Base-by-base conservation (phyloP, 1,140 invertebrate genomes). In the Proales similis region DNA sequence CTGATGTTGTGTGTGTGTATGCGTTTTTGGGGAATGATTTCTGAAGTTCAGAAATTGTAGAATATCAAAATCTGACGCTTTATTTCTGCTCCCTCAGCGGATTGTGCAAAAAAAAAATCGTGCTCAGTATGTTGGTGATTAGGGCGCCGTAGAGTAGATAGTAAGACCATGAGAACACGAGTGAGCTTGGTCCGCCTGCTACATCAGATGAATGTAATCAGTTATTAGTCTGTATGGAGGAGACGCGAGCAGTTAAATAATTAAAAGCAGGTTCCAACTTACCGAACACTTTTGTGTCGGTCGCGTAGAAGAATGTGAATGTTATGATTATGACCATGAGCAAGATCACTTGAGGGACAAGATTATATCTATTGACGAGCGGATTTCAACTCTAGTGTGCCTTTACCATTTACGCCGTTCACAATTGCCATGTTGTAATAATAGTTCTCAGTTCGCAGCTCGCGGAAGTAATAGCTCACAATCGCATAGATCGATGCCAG, bases 161-260 rank as follows among this genome's bases (percentile, higher is more conserved):
- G 32, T 57, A 57, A 2, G 51, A 57, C 51, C 51, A 57, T n/a
- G 51, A 57, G 26, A 57, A 57, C 45, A 57, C 51, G 29, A 57
- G 27, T 26, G 51, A 30, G 5, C 36, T 42, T 42, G 51, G 30
- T 42, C 39, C 51, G 30, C 51, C 51, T n/a, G 51, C 51, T 57
- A 12, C n/a, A n/a, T n/a, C n/a, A n/a, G n/a, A n/a, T 14, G 19
- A 17, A 38, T 19, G 32, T 30, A 57, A 42, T 42, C 14, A n/a
- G n/a, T n/a, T 30, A 42, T 42, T 42, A 22, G 19, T 24, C 45
- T 30, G 11, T 26, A 29, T 24, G n/a, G n/a, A n/a, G n/a, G n/a
- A n/a, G n/a, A n/a, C n/a, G n/a, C 30, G 5, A 32, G 30, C 11
- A 4, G 2, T 53, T 26, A 57, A 42, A 6, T 32, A 42, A 42